A percentile compares a stretch with the other conserved stretches of the same genome.
These are phyloP conservation scores for Neotoxoptera formosana DNA, from an alignment of 1,140 invertebrate genomes.

Conservation along the genomic window DNA sequence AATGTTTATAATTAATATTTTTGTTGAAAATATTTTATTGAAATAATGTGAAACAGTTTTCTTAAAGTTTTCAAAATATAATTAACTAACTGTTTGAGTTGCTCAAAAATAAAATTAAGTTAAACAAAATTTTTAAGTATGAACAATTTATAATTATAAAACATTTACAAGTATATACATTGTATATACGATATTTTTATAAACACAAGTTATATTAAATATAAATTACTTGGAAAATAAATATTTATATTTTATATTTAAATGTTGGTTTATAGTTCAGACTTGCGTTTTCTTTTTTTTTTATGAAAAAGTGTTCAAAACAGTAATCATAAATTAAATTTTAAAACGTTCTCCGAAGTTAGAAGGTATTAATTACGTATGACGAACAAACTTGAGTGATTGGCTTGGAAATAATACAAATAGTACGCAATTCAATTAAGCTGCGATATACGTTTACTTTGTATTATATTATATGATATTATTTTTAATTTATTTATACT, in stretches of 20 bases:
- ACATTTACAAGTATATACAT: not conserved
- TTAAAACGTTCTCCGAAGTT: not conserved
- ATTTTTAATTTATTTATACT: not conserved
- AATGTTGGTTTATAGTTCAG: not conserved
- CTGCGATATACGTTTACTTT: not conserved
- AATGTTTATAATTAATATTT: not conserved
- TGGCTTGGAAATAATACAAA: not conserved
- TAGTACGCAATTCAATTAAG: not conserved
- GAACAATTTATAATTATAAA: not conserved
- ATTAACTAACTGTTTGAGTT: not conserved
- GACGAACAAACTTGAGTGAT: not conserved
- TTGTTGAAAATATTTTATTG: not conserved
- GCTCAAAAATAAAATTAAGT: not conserved
- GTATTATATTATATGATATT: not conserved
- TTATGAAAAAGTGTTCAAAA: not conserved
- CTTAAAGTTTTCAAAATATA: not conserved
- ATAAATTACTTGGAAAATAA: not conserved
- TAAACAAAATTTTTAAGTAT: not conserved
- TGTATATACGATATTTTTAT: not conserved
- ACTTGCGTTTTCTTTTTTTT: not conserved
- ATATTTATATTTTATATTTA: slow-evolving; percentile 19
- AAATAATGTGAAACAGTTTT: not conserved
- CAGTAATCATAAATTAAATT: not conserved
- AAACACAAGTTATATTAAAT: not conserved
- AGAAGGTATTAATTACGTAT: not conserved